Percentiles rank a stretch among this genome's conserved stretches.
Conservation (phyloP, 2,888 invertebrate species). For the Pachycephus smyrnensis region DNA sequence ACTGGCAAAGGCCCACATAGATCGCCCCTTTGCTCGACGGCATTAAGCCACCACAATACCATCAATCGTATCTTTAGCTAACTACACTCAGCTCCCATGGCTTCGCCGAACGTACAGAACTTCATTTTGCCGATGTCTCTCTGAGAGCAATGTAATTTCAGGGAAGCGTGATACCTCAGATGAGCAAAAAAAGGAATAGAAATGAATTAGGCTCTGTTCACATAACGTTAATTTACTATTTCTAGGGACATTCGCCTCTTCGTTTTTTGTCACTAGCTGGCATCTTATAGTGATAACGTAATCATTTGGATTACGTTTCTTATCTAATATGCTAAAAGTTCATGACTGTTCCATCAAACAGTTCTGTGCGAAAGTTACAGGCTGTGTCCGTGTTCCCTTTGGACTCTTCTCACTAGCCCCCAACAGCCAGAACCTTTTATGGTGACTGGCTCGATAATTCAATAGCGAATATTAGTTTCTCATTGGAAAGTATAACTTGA, state of each 20-base stretch:
- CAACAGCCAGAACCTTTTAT: constrained; percentile 47
- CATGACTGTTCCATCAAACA: constrained; percentile 10
- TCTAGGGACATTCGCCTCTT: background rate
- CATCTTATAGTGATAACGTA: background rate
- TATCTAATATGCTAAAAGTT: constrained; percentile 17
- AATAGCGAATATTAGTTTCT: constrained; percentile 31
- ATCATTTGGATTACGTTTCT: background rate
- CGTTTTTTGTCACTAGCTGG: background rate
- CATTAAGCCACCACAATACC: constrained; percentile 37
- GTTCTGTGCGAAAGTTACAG: constrained; percentile 31
- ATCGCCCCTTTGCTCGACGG: constrained; percentile 31
- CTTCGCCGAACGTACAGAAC: constrained; percentile 34
- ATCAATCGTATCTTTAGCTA: constrained; percentile 41
- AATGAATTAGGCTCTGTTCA: background rate
- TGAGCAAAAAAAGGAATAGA: background rate
- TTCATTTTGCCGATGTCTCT: constrained; percentile 30
- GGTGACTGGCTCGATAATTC: constrained; percentile 36
- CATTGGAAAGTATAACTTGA: background rate
- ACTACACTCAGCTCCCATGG: constrained; percentile 32
- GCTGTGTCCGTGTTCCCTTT: constrained; percentile 38
- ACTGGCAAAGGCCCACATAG: constrained; percentile 42
- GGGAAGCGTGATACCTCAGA: background rate
- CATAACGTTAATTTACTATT: background rate
- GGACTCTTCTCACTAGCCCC: constrained; percentile 37
- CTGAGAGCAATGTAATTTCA: constrained; percentile 21